A percentile compares a stretch with the other conserved stretches of the same genome.
Evolutionary conservation across 1,140 invertebrate genomes (phyloP).

Genomic region (Scylla paramamosain): DNA sequence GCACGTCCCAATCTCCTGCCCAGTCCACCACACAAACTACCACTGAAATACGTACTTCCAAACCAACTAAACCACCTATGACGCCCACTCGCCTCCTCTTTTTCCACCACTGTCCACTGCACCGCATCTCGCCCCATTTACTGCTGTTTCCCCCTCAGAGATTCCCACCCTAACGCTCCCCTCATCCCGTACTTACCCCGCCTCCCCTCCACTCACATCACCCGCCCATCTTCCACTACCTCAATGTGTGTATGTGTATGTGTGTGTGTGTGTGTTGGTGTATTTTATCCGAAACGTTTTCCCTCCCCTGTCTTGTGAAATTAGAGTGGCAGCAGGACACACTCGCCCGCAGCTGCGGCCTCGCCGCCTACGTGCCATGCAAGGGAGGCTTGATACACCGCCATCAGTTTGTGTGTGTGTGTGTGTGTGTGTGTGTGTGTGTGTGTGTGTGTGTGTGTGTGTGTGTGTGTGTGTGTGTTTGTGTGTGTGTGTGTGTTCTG

Average conservation of each 20-base stretch:
- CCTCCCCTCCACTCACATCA: neutral
- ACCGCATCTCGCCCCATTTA: neutral
- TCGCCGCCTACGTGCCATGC: too few species aligned
- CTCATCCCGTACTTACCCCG: neutral
- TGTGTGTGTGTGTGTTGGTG: neutral
- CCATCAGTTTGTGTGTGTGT: too few species aligned
- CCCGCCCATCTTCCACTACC: too few species aligned
- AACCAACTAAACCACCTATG: neutral
- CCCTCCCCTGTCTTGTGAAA: neutral
- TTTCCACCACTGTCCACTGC: neutral
- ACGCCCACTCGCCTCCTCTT: neutral
- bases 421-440: neutral
- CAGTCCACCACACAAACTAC: too few species aligned
- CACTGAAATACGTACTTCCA: neutral
- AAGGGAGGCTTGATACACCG: too few species aligned
- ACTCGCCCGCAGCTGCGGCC: too few species aligned
- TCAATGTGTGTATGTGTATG: too few species aligned
- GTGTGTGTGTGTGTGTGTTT: constrained; percentile 35
- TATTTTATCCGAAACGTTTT: neutral
- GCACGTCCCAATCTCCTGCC: neutral
- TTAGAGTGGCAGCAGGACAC: too few species aligned
- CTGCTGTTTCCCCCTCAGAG: neutral
- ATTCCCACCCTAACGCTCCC: neutral
- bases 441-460: neutral
- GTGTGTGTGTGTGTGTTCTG: neutral